Base-by-base conservation (phyloP, 2,888 invertebrate species). In the Molanna angustata region DNA sequence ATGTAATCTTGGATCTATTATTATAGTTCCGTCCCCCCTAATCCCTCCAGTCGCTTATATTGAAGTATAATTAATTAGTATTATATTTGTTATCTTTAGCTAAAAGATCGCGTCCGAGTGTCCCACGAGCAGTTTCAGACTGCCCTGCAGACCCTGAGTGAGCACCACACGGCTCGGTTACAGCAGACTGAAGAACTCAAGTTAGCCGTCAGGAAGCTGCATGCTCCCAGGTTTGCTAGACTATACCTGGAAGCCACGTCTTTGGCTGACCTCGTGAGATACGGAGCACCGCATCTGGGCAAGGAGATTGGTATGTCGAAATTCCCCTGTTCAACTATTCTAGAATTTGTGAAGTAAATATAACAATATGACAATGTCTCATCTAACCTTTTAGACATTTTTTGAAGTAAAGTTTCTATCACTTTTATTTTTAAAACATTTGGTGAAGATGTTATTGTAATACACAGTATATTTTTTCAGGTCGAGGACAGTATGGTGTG, bases 401-500 rank as follows among this genome's bases (percentile, higher is more conserved):
- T n/a, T n/a, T n/a, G n/a, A n/a, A n/a, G n/a, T n/a, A n/a, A n/a
- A n/a, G n/a, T n/a, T n/a, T n/a, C n/a, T n/a, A n/a, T n/a, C n/a
- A n/a, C n/a, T n/a, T n/a, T n/a, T n/a, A n/a, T n/a, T n/a, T n/a
- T n/a, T n/a, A n/a, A n/a, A n/a, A n/a, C n/a, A n/a, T n/a, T n/a
- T n/a, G n/a, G n/a, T n/a, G n/a, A n/a, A n/a, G n/a, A n/a, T n/a
- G n/a, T n/a, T n/a, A n/a, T n/a, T n/a, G n/a, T n/a, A n/a, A n/a
- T n/a, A n/a, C n/a, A n/a, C n/a, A n/a, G n/a, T n/a, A n/a, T 80
- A 80, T 21, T 4, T 41, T 3, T 31, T 1, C 60, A 76, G 76
- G 76, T 0, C 80, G 92, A 39, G 94, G 94, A 0, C 93, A 94
- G 65, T 94, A 92, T 69, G 94, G 93, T 2, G 91, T 94, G 32